Evolutionary conservation across 2,113 vertebrate genomes (phyloP), one percentile per base, ranked within the genome.

Genomic region (Bufo gargarizans): DNA sequence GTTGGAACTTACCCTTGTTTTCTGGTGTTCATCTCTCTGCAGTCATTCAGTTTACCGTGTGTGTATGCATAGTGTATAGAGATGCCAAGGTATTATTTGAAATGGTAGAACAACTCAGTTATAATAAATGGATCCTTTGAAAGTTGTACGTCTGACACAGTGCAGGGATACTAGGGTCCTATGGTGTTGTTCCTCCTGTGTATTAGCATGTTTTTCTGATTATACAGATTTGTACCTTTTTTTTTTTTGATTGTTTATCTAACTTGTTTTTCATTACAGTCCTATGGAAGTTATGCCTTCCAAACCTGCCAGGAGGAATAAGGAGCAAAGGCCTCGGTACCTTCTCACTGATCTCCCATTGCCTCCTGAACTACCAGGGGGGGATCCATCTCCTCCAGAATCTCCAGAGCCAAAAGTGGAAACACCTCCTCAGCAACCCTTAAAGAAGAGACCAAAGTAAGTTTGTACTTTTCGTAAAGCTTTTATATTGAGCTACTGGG

Each of bases 371-470:
- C 95, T 99, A 71, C 89, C 93, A 12, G 97, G 98, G 77, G 96
- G 94, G 45, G 97, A 99, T 90, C 93, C 95, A 0, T 99, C 97
- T 76, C 97, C 98, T 4, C 98, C 97, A 0, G 97, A 97, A 90
- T 98, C 96, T 83, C 96, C 97, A 17, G 94, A 97, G 90, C 96
- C 96, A 92, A 97, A 96, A 92, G 93, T 95, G 89, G 92, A 93
- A 58, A 95, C 95, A 84, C 95, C 96, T 89, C 95, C 97, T 93
- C 96, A 96, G 90, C 92, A 95, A 86, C 90, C 95, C 49, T 96
- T 97, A 90, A 99, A 98, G 94, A 99, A 99, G 95, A 98, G 98
- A 98, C 98, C 98, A 98, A 99, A 99, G 97, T 99, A 93, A 95
- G 97, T 87, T 88, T 93, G 1, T 11, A 45, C 20, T 56, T 43